Base-by-base conservation (phyloP, 2,888 invertebrate genomes). In the Punctoribates punctum region DNA sequence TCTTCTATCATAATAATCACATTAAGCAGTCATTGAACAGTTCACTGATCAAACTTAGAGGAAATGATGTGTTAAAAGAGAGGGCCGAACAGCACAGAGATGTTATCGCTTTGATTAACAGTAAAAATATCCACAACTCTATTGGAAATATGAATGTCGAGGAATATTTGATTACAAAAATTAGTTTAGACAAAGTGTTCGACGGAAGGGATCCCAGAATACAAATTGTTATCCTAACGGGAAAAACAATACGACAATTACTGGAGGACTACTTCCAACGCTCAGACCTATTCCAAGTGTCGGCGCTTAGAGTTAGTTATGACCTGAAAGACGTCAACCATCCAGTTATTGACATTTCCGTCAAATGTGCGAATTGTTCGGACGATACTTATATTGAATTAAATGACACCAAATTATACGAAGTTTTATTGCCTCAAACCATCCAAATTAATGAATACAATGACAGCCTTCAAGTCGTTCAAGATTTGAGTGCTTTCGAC, bases 161-260 rank as follows among this genome's bases (percentile, higher is more conserved):
- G 25, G 25, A 65, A 29, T 65, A 65, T 29, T 29, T 65, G 4
- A 65, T 65, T 15, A 65, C 29, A 9, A 65, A 65, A 65, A 34
- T 65, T 29, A 65, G 62, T 65, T 65, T 65, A 65, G 62, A 65
- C 34, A 27, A 34, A 25, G 29, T 65, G 29, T 65, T 65, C 6
- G n/a, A 65, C 62, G 17, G 25, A 25, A 65, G 25, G 5, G 6
- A 27, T 2, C 11, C 25, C 15, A 34, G 29, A 15, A 65, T 65
- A 17, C 29, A 65, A 65, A 29, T 65, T 9, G 20, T 29, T 65
- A 65, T 65, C 3, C 5, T 29, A 29, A n/a, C 9, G 11, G 62
- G 62, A 13, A 65, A 65, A 29, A 65, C 62, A 65, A 29, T 65
- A 25, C n/a, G 29, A 27, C 29, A 29, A 3, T 65, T 65, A 65